Conservation (phyloP, 2,113 vertebrate genomes). For the Cariama cristata region DNA sequence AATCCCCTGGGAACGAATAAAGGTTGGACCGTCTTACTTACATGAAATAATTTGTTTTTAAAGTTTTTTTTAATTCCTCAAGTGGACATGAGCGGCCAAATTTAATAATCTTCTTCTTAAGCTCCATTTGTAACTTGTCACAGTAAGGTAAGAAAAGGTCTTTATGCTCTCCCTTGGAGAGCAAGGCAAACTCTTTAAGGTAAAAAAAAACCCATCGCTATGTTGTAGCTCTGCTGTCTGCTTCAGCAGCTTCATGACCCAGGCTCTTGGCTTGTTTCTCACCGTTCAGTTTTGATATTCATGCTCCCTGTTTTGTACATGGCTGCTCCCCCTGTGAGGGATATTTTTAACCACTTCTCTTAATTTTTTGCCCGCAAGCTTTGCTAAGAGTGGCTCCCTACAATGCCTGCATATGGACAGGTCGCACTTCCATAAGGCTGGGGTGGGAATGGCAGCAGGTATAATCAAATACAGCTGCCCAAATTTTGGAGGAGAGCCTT, state of each 20-base stretch:
- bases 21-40: not conserved
- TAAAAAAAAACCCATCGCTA: not conserved
- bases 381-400: not conserved
- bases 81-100: not conserved
- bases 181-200: not conserved
- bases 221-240: not conserved
- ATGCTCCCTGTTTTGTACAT: not conserved
- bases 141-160: not conserved
- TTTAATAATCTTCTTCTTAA: not conserved
- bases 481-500: not conserved
- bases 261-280: not conserved
- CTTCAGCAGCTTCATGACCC: rapidly evolving
- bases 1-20: not conserved
- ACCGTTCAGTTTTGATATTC: not conserved
- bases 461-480: not conserved
- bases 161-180: not conserved
- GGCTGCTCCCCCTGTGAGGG: not conserved
- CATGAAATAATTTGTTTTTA: not conserved
- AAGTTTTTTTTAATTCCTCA: not conserved
- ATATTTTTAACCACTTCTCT: not conserved
- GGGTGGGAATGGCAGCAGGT: not conserved
- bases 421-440: rapidly evolving
- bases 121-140: not conserved
- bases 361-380: not conserved
- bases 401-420: not conserved